Base-by-base conservation (phyloP, 2,888 invertebrate genomes). In the Dasysyrphus albostriatus region DNA sequence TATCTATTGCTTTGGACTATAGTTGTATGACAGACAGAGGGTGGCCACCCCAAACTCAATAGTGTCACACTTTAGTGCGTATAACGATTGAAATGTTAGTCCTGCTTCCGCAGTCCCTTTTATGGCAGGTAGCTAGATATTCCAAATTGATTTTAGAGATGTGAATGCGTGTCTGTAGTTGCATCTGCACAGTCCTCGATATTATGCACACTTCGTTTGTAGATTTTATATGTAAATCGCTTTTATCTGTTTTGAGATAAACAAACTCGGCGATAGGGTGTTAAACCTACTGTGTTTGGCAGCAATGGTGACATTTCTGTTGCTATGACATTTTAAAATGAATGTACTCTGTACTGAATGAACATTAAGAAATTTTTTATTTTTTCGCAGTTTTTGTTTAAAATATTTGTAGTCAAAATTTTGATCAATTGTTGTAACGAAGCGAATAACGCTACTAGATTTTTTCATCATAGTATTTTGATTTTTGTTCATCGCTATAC, bases 181-280 rank as follows among this genome's bases (percentile, higher is more conserved):
- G 44, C 14, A 63, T 56, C 70, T 42, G 10, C 7, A 42, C n/a
- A 56, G 37, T 65, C 47, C 49, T 34, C 34, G 24, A 44, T 29
- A 37, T 61, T 24, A 24, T 24, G 14, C 44, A 44, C 3, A 59
- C 51, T 29, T 63, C 32, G 74, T 73, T 51, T 73, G 76, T 77
- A 73, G 51, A 61, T 59, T 81, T 87, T 82, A 87, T 82, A 87
- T 82, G 85, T 78, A 85, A 85, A 82, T 85, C 82, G 69, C 73
- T 70, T 77, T 82, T 82, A 87, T 82, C 82, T 77, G 61, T 47
- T 59, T 51, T 70, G 78, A 78, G 82, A 82, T 87, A 82, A 75
- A 78, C 78, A 73, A 61, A 73, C 69, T 73, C 63, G 37, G 54
- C 74, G 77, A 63, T 63, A 87, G 59, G 51, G 69, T 74, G 63